phyloP scores from a whole-genome alignment of 2,888 invertebrate genomes.

The Andricus quercusramuli region DNA sequence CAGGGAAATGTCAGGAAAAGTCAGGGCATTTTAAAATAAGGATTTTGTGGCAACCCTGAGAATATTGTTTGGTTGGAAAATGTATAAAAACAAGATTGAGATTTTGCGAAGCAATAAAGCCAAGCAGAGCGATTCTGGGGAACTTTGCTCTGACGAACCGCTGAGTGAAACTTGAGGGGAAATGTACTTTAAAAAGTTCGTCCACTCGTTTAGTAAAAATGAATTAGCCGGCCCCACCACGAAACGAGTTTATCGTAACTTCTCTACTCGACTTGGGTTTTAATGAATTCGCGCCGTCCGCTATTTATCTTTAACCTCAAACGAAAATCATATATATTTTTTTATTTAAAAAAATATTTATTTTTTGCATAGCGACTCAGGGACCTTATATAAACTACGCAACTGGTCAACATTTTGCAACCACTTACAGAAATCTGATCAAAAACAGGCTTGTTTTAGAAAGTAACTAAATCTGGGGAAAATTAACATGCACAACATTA shows the following conservation, averaged over 20 bases:
- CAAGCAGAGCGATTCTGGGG: neutral
- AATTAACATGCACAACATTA: too few species aligned
- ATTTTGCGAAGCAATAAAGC: conserved; percentile 9
- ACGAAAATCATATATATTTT: conserved; percentile 21
- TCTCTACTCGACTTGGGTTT: conserved; percentile 54
- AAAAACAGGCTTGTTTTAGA: too few species aligned
- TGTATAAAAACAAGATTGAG: neutral
- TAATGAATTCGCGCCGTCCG: conserved; percentile 56
- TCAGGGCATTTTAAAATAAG: too few species aligned
- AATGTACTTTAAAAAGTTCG: conserved; percentile 18
- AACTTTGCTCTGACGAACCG: conserved; percentile 6
- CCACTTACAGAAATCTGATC: too few species aligned
- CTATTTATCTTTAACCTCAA: conserved; percentile 46
- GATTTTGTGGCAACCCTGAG: too few species aligned
- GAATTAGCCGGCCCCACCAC: conserved; percentile 67
- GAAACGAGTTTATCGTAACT: conserved; percentile 71
- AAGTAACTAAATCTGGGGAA: too few species aligned
- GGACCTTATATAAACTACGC: too few species aligned
- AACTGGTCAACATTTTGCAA: too few species aligned
- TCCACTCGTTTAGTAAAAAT: conserved; percentile 73
- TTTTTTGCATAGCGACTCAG: conserved; percentile 48
- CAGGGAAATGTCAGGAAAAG: too few species aligned
- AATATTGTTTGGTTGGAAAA: neutral
- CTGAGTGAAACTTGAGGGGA: conserved; percentile 5
- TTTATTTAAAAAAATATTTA: neutral